Conservation (phyloP, 2,797 vertebrate species). For the Lacerta bilineata region DNA sequence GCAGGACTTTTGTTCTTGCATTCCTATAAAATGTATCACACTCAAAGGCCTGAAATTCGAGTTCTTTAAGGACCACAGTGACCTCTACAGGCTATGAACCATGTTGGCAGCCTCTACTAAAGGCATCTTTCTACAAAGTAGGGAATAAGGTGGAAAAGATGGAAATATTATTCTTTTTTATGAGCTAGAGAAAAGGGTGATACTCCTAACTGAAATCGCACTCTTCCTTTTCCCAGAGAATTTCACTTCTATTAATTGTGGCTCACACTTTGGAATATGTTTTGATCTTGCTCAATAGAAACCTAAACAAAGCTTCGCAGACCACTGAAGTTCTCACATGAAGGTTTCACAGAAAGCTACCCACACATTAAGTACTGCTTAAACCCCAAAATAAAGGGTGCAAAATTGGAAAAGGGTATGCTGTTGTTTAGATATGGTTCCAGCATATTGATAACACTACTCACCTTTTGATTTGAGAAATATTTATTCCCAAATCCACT, state of each 20-base stretch:
- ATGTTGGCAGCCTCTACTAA: constrained; percentile 2
- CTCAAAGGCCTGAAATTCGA: background rate
- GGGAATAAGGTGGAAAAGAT: background rate
- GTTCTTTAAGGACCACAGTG: background rate
- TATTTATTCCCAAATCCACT: background rate
- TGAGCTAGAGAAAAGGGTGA: background rate
- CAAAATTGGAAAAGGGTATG: background rate
- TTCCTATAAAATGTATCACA: background rate
- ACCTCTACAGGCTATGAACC: constrained; percentile 13
- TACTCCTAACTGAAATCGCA: background rate
- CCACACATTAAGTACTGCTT: no score
- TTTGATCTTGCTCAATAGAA: background rate
- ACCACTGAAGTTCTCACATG: background rate
- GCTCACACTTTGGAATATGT: background rate
- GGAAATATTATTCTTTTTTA: background rate
- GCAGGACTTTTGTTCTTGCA: background rate
- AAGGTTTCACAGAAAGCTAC: no score
- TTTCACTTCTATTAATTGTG: background rate
- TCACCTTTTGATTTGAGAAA: background rate
- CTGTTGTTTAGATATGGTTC: background rate
- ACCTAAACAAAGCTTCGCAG: background rate
- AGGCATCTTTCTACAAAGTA: background rate
- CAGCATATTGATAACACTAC: background rate
- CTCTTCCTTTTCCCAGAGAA: background rate
- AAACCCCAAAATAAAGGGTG: background rate